Base-by-base conservation (phyloP, 53 echinoderm and acorn worm genomes). In the Antedon mediterranea region DNA sequence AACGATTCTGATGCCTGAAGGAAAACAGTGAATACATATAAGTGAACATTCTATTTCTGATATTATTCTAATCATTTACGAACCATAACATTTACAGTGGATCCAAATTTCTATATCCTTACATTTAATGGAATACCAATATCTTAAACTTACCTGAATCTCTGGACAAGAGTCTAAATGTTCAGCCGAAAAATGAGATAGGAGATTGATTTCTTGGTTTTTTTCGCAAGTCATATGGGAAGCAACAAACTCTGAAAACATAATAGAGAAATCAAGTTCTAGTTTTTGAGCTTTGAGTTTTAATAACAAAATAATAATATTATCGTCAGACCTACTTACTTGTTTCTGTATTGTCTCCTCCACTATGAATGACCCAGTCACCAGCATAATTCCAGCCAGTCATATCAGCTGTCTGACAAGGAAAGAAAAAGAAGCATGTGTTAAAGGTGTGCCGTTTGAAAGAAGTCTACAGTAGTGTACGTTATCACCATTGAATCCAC, bases 321-420 rank as follows among this genome's bases (percentile, higher is more conserved):
- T 28, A 44, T 26, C 34, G n/a, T n/a, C n/a, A n/a, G n/a, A n/a
- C n/a, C n/a, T 18, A 79, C 79, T 88, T 80, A 93, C 93, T 85
- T 76, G 78, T 93, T 76, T 93, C 93, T 13, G 87, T 90, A 29
- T 86, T 82, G 41, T 93, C 85, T 20, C 93, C 93, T 28, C 93
- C 93, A 34, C 80, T 86, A 15, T 29, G 0, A 37, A 84, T 71
- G 14, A 81, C 79, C 85, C 90, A 93, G 41, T 93, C 71, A 6
- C 93, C 93, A 44, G 85, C 80, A 86, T 80, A 87, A 73, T 93
- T 90, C 93, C 93, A 93, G 71, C 73, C 73, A 30, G 81, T 79
- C 83, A 93, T 76, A 30, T 93, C 88, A 44, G 88, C 90, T 5
- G 9, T 75, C 93, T 93, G 71, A n/a, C n/a, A n/a, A n/a, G n/a